phyloP scores from a whole-genome alignment of 1,140 invertebrate species.

The Epicauta chinensis region DNA sequence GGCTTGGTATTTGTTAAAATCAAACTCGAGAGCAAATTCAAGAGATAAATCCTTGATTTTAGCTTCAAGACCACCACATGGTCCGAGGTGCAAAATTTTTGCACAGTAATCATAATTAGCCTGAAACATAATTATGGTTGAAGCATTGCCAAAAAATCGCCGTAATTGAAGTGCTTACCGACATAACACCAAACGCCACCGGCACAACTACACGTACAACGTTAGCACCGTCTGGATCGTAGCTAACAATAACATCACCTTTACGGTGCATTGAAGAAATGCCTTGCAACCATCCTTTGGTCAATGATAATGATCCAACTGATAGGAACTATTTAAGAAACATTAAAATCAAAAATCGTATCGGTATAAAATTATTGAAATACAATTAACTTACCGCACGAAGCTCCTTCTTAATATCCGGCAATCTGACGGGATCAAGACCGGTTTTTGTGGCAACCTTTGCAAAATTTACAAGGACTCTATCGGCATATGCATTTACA shows the following conservation, averaged over 20 bases:
- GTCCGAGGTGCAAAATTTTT: conserved; percentile 46
- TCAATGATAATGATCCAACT: conserved; percentile 34
- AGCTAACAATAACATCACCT: conserved; percentile 42
- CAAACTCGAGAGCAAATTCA: too few species aligned
- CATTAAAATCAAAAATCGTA: too few species aligned
- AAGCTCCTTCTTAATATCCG: too few species aligned
- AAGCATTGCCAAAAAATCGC: neutral
- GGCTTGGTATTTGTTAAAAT: neutral
- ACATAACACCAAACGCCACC: neutral
- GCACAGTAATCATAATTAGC: conserved; percentile 19
- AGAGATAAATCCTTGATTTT: too few species aligned
- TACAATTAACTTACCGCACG: too few species aligned
- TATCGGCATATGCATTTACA: conserved; percentile 1
- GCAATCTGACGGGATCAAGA: neutral
- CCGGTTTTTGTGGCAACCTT: neutral
- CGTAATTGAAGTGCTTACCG: neutral
- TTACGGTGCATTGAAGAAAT: conserved; percentile 41
- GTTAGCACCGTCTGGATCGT: conserved; percentile 32
- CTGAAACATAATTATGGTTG: neutral
- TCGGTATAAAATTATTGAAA: too few species aligned
- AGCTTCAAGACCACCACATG: conserved; percentile 43
- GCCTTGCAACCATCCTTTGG: conserved; percentile 43
- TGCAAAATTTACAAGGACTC: neutral
- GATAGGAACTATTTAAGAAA: too few species aligned
- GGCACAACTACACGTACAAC: neutral